Evolutionary conservation across 2,888 invertebrate species (phyloP).

Genomic region (Napeogenes inachia): DNA sequence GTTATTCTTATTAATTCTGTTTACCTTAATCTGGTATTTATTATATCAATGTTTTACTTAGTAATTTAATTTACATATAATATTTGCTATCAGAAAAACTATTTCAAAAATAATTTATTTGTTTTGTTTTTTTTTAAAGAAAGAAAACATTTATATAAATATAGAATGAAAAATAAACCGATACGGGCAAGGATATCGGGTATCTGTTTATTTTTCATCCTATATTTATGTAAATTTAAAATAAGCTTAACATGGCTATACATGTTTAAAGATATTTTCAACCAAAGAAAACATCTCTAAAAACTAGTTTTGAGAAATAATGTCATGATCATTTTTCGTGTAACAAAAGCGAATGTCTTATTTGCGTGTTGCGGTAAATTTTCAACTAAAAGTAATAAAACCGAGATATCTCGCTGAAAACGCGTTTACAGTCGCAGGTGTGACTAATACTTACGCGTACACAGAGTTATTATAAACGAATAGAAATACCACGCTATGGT

Average conservation of each 20-base stretch:
- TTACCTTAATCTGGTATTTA: constrained; percentile 1
- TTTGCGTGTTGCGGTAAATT: constrained; percentile 34
- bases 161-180: too few species aligned
- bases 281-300: neutral
- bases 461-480: constrained; percentile 24
- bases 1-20: neutral
- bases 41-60: too few species aligned
- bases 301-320: neutral
- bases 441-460: constrained; percentile 42
- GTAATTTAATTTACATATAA: too few species aligned
- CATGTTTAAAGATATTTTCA: too few species aligned
- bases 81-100: too few species aligned
- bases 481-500: constrained; percentile 25
- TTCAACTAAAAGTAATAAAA: constrained; percentile 44
- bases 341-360: constrained; percentile 35
- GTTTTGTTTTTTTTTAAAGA: too few species aligned
- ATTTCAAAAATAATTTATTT: too few species aligned
- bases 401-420: constrained; percentile 29
- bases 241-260: too few species aligned
- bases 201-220: too few species aligned
- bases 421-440: constrained; percentile 46
- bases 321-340: constrained; percentile 30
- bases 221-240: too few species aligned
- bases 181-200: too few species aligned
- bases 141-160: neutral